Evolutionary conservation across 2,888 invertebrate genomes (phyloP).

Genomic region (Drosophila phalerata): DNA sequence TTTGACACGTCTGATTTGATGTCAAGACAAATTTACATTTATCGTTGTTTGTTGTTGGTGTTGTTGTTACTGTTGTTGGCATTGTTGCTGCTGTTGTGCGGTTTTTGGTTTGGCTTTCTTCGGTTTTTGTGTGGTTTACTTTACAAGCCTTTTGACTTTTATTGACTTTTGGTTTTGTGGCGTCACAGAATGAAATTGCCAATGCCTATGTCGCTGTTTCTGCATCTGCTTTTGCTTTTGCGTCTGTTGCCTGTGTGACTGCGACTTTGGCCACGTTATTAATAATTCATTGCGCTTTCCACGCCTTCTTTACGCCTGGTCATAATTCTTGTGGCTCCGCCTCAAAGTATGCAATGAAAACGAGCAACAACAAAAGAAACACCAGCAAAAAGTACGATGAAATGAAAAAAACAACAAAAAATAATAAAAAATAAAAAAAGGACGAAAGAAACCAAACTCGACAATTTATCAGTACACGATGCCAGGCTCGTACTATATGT

Average conservation of each 20-base stretch:
- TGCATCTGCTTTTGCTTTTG: background rate
- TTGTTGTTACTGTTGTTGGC: conserved; percentile 13
- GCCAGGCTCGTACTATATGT: background rate
- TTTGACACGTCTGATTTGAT: conserved; percentile 73
- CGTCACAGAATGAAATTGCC: conserved; percentile 8
- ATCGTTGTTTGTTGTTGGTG: conserved; percentile 22
- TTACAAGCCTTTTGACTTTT: conserved; percentile 44
- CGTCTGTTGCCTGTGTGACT: conserved; percentile 9
- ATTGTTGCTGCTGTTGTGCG: conserved; percentile 7
- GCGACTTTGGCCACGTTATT: conserved; percentile 51
- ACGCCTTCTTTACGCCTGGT: conserved; percentile 62
- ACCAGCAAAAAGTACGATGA: conserved; percentile 10
- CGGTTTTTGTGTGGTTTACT: conserved; percentile 26
- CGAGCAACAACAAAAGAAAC: conserved; percentile 14
- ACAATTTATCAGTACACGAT: conserved; percentile 59
- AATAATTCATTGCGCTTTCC: conserved; percentile 78
- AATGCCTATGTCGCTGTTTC: background rate
- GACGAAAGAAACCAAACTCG: conserved; percentile 23
- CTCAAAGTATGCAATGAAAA: conserved; percentile 62
- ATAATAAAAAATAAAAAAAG: background rate
- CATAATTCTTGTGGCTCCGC: conserved; percentile 71
- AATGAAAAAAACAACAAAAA: conserved; percentile 13
- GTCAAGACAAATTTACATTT: conserved; percentile 63
- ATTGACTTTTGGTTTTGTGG: conserved; percentile 41
- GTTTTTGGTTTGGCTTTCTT: conserved; percentile 29